These are phyloP conservation scores for Setophaga petechia DNA, from an alignment of 2,113 vertebrate species.

Conservation along the genomic window DNA sequence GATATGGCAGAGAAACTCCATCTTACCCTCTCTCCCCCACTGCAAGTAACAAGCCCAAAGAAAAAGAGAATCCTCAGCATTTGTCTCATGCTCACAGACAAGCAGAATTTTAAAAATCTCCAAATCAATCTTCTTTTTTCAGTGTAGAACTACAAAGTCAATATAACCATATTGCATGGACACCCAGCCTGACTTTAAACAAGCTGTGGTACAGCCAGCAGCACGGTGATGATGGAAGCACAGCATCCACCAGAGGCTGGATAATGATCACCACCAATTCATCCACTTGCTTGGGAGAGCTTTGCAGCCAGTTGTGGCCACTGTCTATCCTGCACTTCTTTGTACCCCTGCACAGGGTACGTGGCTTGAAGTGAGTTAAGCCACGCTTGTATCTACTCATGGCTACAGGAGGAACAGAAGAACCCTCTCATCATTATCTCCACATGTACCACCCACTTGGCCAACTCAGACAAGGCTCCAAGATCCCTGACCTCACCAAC, in stretches of 20 bases:
- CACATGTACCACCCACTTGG: fast-evolving
- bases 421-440: background rate
- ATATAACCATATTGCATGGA: fast-evolving
- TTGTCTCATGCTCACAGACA: fast-evolving
- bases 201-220: background rate
- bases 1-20: background rate
- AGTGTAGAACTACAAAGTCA: background rate
- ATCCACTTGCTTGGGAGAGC: background rate
- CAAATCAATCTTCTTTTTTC: background rate
- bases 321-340: background rate
- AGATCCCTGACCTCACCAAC: fast-evolving
- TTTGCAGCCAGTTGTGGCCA: background rate
- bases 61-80: background rate
- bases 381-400: fast-evolving
- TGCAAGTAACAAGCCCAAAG: background rate
- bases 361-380: background rate
- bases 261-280: background rate
- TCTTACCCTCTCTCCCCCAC: background rate
- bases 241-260: background rate
- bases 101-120: background rate
- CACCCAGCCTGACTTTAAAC: background rate
- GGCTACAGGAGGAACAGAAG: background rate
- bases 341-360: background rate
- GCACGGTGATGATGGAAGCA: fast-evolving
- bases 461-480: background rate